Evolutionary conservation across 2,888 invertebrate species (phyloP), one percentile per base, ranked within the genome.

Genomic region (Arenicola marina): DNA sequence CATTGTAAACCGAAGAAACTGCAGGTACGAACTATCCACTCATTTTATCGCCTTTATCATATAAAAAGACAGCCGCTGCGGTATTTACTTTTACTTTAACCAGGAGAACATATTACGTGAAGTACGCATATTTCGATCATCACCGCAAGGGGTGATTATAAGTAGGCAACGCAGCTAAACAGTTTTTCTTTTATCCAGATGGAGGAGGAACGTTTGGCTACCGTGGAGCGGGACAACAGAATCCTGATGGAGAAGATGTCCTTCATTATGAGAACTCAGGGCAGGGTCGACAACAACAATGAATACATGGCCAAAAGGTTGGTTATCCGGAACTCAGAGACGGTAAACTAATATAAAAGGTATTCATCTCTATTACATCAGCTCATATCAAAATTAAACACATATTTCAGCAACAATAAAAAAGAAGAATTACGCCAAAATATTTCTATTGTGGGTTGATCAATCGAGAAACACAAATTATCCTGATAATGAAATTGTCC

Each of bases 1-100:
- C 81, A 81, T 68, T 70, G 80, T n/a, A 81, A 80, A 59, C 66
- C 80, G 44, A 81, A 80, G 65, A 81, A 81, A 69, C 63, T 81
- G 51, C 79, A 79, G 74, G 80, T 80, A 67, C n/a, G n/a, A n/a
- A n/a, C n/a, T n/a, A n/a, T n/a, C n/a, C n/a, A n/a, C n/a, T n/a
- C n/a, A n/a, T n/a, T n/a, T n/a, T n/a, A n/a, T n/a, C n/a, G n/a
- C n/a, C n/a, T n/a, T n/a, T n/a, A n/a, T n/a, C n/a, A n/a, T n/a
- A n/a, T n/a, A n/a, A n/a, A n/a, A n/a, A n/a, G n/a, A n/a, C n/a
- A n/a, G n/a, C n/a, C n/a, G n/a, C n/a, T n/a, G n/a, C n/a, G n/a
- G n/a, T n/a, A n/a, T n/a, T n/a, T n/a, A n/a, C n/a, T n/a, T n/a
- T n/a, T n/a, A n/a, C n/a, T n/a, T n/a, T n/a, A n/a, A n/a, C n/a